Evolutionary conservation across 2,888 invertebrate species (phyloP), one percentile per base, ranked within the genome.

Genomic region (Diabrotica balteata): DNA sequence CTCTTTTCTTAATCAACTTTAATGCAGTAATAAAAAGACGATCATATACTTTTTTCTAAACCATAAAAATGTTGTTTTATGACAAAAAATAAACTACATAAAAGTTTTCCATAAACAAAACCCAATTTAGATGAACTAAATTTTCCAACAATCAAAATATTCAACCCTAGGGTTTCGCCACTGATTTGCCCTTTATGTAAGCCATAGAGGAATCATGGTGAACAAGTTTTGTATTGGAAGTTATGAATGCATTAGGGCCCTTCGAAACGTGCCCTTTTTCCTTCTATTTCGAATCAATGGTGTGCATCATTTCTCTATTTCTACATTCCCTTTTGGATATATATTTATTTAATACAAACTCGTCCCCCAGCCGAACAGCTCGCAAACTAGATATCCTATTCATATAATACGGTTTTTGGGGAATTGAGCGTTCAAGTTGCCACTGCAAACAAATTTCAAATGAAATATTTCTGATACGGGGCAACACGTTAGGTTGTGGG

Each of bases 181-280:
- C 44, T 59, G 59, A 59, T 51, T 64, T 47, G 64, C 67, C 62
- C 53, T 62, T 70, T 72, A 73, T 74, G 71, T 73, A 70, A 68
- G 61, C 69, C 43, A 59, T 43, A 43, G n/a, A 71, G 73, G 73
- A 75, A 76, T 76, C 71, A 71, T 66, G 66, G 70, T 73, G 75
- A 76, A 77, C 76, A 77, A 72, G 74, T 74, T 32, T 32, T 75
- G 73, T 77, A 79, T 78, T 75, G 75, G 77, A 80, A 78, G 78
- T 78, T 80, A 79, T 79, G 80, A 78, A 79, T 79, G 78, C 78
- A 80, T 80, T 79, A 78, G 75, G 71, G 73, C 75, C 75, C 42
- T 74, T 60, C 67, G 71, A 76, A 76, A 76, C 75, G 75, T 75
- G 76, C 76, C 76, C 76, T 72, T 78, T 76, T 79, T 75, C 76